phyloP scores from a whole-genome alignment of 2,113 vertebrate genomes.

The Symphodus melops region DNA sequence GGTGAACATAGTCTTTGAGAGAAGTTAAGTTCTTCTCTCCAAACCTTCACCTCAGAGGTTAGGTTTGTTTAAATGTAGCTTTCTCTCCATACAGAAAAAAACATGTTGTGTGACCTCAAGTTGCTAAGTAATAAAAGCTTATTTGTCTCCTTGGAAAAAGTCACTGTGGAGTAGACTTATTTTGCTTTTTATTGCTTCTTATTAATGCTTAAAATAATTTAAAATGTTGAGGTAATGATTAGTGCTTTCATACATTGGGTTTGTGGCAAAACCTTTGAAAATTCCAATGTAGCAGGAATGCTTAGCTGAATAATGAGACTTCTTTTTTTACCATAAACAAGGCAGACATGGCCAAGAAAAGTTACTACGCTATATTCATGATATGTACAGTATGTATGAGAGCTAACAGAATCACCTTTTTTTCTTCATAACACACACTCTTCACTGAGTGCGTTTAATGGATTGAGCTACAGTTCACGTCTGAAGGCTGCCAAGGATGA shows the following conservation, averaged over 20 bases:
- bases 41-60: neutral
- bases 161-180: neutral
- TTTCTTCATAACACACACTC: conserved; percentile 22
- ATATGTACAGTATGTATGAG: conserved; percentile 1
- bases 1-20: neutral
- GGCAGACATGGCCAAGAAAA: conserved; percentile 12
- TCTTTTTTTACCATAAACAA: neutral
- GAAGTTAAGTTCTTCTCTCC: neutral
- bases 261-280: conserved; percentile 4
- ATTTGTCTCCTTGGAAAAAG: neutral
- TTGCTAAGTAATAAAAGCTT: neutral
- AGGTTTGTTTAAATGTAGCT: neutral
- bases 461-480: conserved; percentile 65
- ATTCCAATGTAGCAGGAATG: neutral
- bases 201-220: neutral
- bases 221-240: neutral
- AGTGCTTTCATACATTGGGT: conserved; percentile 5
- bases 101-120: neutral
- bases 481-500: conserved; percentile 60
- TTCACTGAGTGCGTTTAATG: conserved; percentile 56
- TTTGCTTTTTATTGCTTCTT: neutral
- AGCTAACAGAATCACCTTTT: conserved; percentile 17
- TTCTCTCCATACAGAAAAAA: neutral
- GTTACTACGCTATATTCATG: neutral
- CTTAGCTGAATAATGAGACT: neutral